Evolutionary conservation across 2,797 vertebrate genomes (phyloP).

Genomic region (Erethizon dorsatum): DNA sequence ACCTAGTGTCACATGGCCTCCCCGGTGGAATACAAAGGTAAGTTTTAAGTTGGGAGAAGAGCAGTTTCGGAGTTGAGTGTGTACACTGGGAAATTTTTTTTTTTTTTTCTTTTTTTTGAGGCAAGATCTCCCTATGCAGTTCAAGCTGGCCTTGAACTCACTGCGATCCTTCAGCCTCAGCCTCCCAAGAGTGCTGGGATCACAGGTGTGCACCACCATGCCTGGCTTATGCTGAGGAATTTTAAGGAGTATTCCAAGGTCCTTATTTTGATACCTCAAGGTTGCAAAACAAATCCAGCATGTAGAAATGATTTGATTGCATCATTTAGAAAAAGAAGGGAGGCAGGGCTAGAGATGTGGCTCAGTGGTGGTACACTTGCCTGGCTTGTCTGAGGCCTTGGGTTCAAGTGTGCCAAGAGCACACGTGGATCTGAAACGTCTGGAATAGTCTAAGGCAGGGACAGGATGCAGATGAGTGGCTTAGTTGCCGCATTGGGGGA

Average conservation of each 20-base stretch:
- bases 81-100: neutral
- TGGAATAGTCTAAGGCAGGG: rapidly evolving
- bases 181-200: neutral
- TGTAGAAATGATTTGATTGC: neutral
- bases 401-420: neutral
- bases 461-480: no score
- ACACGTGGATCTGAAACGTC: neutral
- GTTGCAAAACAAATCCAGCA: neutral
- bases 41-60: neutral
- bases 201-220: neutral
- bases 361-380: neutral
- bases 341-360: neutral
- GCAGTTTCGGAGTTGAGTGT: neutral
- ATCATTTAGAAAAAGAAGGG: neutral
- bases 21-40: no score
- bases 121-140: neutral
- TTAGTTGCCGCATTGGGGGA: neutral
- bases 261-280: neutral
- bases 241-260: neutral
- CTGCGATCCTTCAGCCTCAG: neutral
- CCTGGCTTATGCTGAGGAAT: neutral
- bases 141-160: neutral
- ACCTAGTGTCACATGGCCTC: rapidly evolving
- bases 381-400: neutral
- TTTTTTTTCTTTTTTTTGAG: neutral